Base-by-base conservation (phyloP, 2,113 vertebrate species). In the Epinephelus cyanopodus region DNA sequence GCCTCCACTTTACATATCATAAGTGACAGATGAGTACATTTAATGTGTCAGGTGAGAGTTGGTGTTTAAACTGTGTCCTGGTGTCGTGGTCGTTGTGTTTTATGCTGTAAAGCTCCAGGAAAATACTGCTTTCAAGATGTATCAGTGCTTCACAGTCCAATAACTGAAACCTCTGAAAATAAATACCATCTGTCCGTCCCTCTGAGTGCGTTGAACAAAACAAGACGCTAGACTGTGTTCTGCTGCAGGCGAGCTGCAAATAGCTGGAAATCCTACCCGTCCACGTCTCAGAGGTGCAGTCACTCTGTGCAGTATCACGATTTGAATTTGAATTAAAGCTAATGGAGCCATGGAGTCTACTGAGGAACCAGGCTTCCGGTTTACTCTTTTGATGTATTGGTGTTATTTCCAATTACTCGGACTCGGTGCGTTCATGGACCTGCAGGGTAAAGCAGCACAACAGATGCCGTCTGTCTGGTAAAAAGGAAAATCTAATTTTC, bases 401-500 rank as follows among this genome's bases (percentile, higher is more conserved):
- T 62, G 33, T 37, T 77, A 57, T 75, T 63, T 78, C 63, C 25
- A 66, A 13, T 75, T 70, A 61, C 27, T 61, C 33, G 23, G 75
- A 79, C 66, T 12, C 18, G 29, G 19, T 65, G 15, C 39, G 27
- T 83, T 42, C 17, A 6, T n/a, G 14, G 25, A 81, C 33, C 71
- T 79, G 60, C 61, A 56, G 60, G 69, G 33, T 19, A 27, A 74
- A 84, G 63, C 66, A 63, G 57, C 9, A 66, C 54, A 61, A 74
- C 69, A 57, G 80, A 87, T 63, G 74, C 74, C 56, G 82, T 84
- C 74, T 81, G 81, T 79, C 75, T 47, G 3, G 58, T 29, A 42
- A 66, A 71, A 68, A 68, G 66, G 52, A 47, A 78, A 86, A 90
- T 89, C 67, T 21, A 62, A 86, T 86, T 89, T 77, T 47, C 42